Evolutionary conservation across 23 tunicate species (phyloP).

Genomic region (Trididemnum nubilum): DNA sequence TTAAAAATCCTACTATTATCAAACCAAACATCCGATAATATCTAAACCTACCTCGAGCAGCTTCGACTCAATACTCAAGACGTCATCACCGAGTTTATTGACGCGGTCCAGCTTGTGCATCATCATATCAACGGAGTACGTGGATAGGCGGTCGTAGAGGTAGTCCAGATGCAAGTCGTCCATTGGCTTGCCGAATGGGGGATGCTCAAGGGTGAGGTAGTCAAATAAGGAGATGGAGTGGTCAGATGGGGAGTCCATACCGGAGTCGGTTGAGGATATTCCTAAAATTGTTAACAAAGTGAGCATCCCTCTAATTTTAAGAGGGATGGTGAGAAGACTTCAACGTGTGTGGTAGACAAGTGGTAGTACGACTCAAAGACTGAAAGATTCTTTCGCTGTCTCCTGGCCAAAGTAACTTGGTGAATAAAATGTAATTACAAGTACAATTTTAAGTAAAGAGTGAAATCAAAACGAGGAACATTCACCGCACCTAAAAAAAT

Average conservation of each 20-base stretch:
- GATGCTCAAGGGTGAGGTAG: constrained; percentile 84
- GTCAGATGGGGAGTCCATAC: constrained; percentile 62
- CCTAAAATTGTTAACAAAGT: constrained; percentile 52
- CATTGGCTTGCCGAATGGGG: constrained; percentile 75
- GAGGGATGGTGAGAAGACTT: too few species aligned
- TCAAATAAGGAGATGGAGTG: constrained; percentile 81
- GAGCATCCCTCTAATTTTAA: too few species aligned
- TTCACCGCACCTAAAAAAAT: too few species aligned
- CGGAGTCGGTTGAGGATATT: constrained; percentile 78
- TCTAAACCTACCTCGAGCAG: constrained; percentile 60
- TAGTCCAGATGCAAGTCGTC: constrained; percentile 78
- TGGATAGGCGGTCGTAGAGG: constrained; percentile 65
- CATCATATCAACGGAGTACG: constrained; percentile 97
- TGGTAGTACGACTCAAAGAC: too few species aligned
- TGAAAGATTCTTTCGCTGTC: too few species aligned
- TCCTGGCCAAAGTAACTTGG: too few species aligned
- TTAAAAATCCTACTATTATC: too few species aligned
- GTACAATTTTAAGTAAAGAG: too few species aligned
- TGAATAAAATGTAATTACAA: too few species aligned
- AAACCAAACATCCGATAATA: too few species aligned
- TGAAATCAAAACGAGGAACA: too few species aligned
- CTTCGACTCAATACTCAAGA: constrained; percentile 51
- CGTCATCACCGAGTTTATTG: constrained; percentile 68
- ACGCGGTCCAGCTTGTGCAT: constrained; percentile 68
- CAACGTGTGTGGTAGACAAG: too few species aligned